Evolutionary conservation across 2,797 vertebrate species (phyloP).

Genomic region (Parambassis ranga): DNA sequence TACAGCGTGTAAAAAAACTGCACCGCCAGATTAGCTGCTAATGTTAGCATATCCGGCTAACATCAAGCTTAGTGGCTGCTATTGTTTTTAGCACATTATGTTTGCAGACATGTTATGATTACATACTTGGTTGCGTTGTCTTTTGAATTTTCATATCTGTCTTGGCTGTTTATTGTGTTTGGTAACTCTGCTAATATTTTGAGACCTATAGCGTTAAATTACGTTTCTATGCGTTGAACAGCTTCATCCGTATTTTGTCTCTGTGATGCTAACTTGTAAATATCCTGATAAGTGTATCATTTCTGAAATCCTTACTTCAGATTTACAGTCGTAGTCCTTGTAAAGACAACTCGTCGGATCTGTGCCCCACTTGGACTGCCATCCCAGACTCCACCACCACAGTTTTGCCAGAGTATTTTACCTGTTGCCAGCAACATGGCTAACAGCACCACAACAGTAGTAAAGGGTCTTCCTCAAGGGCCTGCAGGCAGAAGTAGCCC

Average conservation of each 20-base stretch:
- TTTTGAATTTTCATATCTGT: too few species aligned
- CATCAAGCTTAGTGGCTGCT: slow-evolving; percentile 38
- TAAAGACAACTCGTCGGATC: slow-evolving; percentile 72
- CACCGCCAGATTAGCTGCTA: slow-evolving; percentile 31
- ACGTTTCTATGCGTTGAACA: too few species aligned
- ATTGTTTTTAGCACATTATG: slow-evolving; percentile 70
- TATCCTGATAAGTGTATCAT: neutral
- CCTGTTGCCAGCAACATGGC: slow-evolving; percentile 88
- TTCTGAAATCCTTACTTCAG: slow-evolving; percentile 55
- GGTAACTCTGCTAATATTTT: neutral
- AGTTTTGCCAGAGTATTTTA: slow-evolving; percentile 56
- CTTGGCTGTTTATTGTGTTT: too few species aligned
- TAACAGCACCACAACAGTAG: slow-evolving; percentile 85
- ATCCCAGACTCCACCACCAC: slow-evolving; percentile 80
- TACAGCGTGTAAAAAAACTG: too few species aligned
- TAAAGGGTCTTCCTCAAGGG: slow-evolving; percentile 86
- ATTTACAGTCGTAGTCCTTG: slow-evolving; percentile 79
- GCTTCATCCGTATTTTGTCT: neutral
- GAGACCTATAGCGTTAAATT: neutral
- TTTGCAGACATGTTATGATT: neutral
- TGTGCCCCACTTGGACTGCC: slow-evolving; percentile 73
- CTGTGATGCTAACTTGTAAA: neutral
- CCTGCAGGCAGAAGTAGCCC: slow-evolving; percentile 91
- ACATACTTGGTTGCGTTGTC: neutral
- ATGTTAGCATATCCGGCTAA: slow-evolving; percentile 51